A percentile compares a stretch with the other conserved stretches of the same genome.
Conservation (phyloP, 2,797 vertebrate species). For the Danio choprae region DNA sequence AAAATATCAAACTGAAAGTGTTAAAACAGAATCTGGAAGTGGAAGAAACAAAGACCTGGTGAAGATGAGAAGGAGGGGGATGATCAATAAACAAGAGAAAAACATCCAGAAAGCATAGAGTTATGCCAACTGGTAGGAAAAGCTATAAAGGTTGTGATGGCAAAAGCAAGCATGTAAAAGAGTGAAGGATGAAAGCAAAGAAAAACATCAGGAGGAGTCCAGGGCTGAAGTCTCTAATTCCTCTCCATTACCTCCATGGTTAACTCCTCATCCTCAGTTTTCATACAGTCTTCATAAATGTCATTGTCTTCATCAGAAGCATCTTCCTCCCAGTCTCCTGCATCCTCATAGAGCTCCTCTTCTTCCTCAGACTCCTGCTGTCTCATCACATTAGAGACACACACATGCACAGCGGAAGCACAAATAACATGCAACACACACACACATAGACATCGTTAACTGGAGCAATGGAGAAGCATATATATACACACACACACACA, state of each 20-base stretch:
- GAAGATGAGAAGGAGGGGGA: neutral
- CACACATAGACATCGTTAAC: neutral
- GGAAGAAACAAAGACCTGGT: neutral
- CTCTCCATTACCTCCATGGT: constrained; percentile 72
- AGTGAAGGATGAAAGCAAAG: constrained; percentile 3
- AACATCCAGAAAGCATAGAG: neutral
- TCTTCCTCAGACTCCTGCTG: constrained; percentile 55
- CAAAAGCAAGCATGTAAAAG: neutral
- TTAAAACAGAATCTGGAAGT: constrained; percentile 10
- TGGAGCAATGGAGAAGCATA: neutral
- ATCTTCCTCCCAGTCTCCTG: constrained; percentile 39
- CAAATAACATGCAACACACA: constrained; percentile 18
- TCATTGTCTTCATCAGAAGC: constrained; percentile 25
- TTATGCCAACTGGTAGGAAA: neutral
- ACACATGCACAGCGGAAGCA: constrained; percentile 29
- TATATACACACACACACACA: neutral
- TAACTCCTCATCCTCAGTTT: constrained; percentile 23
- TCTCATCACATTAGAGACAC: constrained; percentile 56
- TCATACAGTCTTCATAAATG: constrained; percentile 13
- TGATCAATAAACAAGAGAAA: neutral
- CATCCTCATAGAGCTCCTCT: constrained; percentile 54
- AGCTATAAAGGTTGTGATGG: constrained; percentile 1
- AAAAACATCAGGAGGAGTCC: neutral
- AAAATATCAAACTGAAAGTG: constrained; percentile 11
- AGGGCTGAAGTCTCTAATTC: neutral